Conservation (phyloP, 2,888 invertebrate genomes). For the Trachelus tabidus region DNA sequence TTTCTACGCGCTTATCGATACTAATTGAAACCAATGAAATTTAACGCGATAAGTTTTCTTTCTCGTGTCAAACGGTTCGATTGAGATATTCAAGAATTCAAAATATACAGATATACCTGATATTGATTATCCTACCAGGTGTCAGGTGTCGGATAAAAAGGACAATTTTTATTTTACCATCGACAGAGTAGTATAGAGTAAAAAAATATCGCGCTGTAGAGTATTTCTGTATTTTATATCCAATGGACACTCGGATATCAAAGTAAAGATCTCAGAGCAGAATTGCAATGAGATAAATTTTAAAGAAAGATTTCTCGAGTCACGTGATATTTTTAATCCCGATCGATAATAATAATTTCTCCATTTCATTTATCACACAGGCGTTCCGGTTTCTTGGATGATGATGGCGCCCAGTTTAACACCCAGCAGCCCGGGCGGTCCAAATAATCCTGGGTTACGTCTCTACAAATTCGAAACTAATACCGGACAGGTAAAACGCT, state of each 20-base stretch:
- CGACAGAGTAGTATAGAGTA: background rate
- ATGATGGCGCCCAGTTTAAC: slow-evolving; percentile 91
- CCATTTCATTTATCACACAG: slow-evolving; percentile 63
- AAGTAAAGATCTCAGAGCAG: background rate
- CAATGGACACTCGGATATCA: background rate
- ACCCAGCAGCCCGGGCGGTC: slow-evolving; percentile 81
- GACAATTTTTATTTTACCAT: background rate
- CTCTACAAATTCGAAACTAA: slow-evolving; percentile 91
- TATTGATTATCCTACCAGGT: background rate
- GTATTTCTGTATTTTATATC: background rate
- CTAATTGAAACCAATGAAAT: background rate
- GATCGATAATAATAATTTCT: background rate
- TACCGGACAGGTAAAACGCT: slow-evolving; percentile 79
- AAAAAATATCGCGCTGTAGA: background rate
- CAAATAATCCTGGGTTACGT: slow-evolving; percentile 89
- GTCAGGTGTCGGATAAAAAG: background rate
- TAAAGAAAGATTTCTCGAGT: background rate
- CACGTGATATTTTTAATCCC: background rate
- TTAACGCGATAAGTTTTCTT: background rate
- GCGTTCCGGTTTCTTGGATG: slow-evolving; percentile 86
- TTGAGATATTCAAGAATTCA: background rate
- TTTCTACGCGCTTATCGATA: background rate
- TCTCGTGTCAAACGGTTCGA: background rate
- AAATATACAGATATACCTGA: background rate
- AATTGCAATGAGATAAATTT: background rate